Conservation (phyloP, 2,113 vertebrate genomes). For the Chunga burmeisteri region DNA sequence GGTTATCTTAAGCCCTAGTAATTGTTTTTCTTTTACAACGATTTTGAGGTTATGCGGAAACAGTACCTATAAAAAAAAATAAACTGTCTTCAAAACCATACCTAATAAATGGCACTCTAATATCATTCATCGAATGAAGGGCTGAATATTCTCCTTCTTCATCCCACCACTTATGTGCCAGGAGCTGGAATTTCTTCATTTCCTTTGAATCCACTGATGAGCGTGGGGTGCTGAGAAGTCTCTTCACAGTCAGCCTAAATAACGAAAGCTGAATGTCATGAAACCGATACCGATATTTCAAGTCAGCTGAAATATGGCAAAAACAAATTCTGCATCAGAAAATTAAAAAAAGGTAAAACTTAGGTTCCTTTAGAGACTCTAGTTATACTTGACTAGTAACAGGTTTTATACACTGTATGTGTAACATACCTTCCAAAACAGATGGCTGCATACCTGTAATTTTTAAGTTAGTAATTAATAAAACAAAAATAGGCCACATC, state of each 20-base stretch:
- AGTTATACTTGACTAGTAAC: not conserved
- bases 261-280: not conserved
- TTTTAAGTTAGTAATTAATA: not conserved
- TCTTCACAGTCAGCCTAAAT: conserved; percentile 44
- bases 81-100: conserved; percentile 40
- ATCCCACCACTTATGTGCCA: conserved; percentile 94
- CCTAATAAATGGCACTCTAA: conserved; percentile 96
- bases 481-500: not conserved
- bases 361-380: not conserved
- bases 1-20: not conserved
- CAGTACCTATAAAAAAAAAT: not conserved
- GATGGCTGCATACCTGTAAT: not conserved
- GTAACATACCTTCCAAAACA: not conserved
- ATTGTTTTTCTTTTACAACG: not conserved
- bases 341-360: not conserved
- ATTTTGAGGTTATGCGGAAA: not conserved
- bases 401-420: not conserved
- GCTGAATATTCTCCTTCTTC: conserved; percentile 85
- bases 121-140: conserved; percentile 94
- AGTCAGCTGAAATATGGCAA: not conserved
- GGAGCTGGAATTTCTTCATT: conserved; percentile 85
- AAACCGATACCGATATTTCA: not conserved
- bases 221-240: conserved; percentile 64
- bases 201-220: conserved; percentile 87
- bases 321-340: not conserved